Evolutionary conservation across 2,113 vertebrate species (phyloP), one percentile per base, ranked within the genome.

Genomic region (Sander vitreus): DNA sequence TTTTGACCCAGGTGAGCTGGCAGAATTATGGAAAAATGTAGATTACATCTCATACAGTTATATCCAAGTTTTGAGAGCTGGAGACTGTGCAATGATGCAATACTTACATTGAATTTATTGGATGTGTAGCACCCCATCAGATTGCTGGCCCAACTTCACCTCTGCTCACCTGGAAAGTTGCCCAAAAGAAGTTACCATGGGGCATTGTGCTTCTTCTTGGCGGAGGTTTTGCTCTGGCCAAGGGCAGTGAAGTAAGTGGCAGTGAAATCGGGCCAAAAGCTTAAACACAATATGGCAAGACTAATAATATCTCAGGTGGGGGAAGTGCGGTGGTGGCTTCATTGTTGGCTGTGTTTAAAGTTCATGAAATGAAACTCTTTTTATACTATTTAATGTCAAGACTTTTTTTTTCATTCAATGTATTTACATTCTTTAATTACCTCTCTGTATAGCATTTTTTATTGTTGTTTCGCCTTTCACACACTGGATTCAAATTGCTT

Each of bases 151-250:
- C 89, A 43, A 72, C 74, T 45, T 64, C 93, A 69, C 95, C 95
- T 0, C 90, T 99, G 83, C 95, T 99, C 77, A 95, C 94, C 27
- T 99, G 98, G 98, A 97, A 97, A 80, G 93, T 95, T 63, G 95
- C 92, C 77, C 97, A 99, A 73, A 96, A 96, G 86, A 98, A 97
- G 91, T 80, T 99, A 83, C 97, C 98, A 6, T 99, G 98, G 98
- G 97, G 95, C 45, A 95, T 99, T 5, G 96, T 99, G 80, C 93
- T 99, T 86, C 97, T 99, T 55, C 96, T 99, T 21, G 98, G 98
- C 57, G 98, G 98, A n/a, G 98, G 98, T 23, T 99, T 99, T 80
- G 98, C 98, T 48, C 89, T 99, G 83, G 98, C 98, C 48, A 97
- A 96, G 91, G 98, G 97, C 82, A 98, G 97, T 0, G 97, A 98